A percentile compares a stretch with the other conserved stretches of the same genome.
phyloP scores from a whole-genome alignment of 2,888 invertebrate genomes.

The Eupithecia pulchellata region DNA sequence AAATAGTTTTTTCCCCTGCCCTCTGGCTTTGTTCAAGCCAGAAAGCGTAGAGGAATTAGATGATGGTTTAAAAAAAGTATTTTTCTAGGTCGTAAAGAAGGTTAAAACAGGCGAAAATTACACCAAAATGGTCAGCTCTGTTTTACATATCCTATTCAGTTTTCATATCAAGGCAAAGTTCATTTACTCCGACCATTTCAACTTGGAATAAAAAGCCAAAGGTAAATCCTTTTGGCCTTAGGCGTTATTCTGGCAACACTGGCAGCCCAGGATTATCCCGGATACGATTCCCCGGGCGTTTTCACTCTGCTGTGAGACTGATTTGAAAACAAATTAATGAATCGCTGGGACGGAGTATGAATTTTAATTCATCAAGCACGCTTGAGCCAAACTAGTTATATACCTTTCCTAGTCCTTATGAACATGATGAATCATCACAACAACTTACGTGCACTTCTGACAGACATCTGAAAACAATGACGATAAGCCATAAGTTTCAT shows the following conservation, averaged over 20 bases:
- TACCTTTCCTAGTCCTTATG: not conserved
- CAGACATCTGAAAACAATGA: constrained; percentile 4
- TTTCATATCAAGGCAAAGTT: constrained; percentile 47
- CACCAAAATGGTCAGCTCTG: not conserved
- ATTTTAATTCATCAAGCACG: constrained; percentile 52
- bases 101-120: not conserved
- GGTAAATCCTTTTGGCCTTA: constrained; percentile 50
- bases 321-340: constrained; percentile 55
- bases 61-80: not conserved
- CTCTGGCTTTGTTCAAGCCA: not conserved
- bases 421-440: not conserved
- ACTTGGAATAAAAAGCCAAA: constrained; percentile 46
- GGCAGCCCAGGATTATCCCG: constrained; percentile 50
- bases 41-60: not conserved
- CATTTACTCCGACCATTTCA: constrained; percentile 46
- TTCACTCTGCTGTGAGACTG: constrained; percentile 45
- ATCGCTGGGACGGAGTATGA: constrained; percentile 50
- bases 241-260: constrained; percentile 43
- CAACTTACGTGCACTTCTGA: not conserved
- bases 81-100: not conserved
- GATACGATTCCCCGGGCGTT: constrained; percentile 33
- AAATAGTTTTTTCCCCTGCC: not conserved
- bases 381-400: not conserved
- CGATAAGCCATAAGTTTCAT: constrained; percentile 44
- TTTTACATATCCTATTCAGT: constrained; percentile 11